phyloP scores from a whole-genome alignment of 2,113 vertebrate genomes.

The Agelaius phoeniceus region DNA sequence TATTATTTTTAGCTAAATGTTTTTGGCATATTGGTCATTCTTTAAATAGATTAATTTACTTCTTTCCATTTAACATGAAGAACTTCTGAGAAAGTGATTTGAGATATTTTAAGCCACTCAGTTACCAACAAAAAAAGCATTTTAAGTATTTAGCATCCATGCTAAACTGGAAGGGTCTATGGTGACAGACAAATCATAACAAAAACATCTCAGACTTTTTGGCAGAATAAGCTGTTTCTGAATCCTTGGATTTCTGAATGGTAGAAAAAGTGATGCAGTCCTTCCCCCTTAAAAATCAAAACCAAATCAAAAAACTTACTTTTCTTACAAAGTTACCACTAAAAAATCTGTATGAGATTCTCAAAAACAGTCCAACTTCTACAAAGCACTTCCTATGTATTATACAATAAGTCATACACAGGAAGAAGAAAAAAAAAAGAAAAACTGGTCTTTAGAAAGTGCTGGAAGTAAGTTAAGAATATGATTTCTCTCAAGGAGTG shows the following conservation, averaged over 20 bases:
- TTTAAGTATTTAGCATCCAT: not conserved
- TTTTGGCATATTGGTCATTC: not conserved
- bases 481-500: not conserved
- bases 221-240: not conserved
- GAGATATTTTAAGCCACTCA: not conserved
- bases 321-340: not conserved
- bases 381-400: not conserved
- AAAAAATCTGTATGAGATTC: not conserved
- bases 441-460: not conserved
- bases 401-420: not conserved
- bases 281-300: not conserved
- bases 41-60: not conserved
- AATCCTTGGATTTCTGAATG: not conserved
- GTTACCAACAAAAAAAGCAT: not conserved
- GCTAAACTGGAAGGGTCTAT: not conserved
- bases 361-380: not conserved
- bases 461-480: not conserved
- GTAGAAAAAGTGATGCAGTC: not conserved
- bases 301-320: not conserved
- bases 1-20: not conserved
- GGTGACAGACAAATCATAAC: not conserved
- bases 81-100: not conserved
- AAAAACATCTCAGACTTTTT: not conserved
- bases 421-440: not conserved
- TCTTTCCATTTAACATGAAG: not conserved